Percentiles rank a stretch among this genome's conserved stretches.
These are phyloP conservation scores for Benitochromis conjunctus DNA, from an alignment of 2,113 vertebrate genomes.

Conservation along the genomic window DNA sequence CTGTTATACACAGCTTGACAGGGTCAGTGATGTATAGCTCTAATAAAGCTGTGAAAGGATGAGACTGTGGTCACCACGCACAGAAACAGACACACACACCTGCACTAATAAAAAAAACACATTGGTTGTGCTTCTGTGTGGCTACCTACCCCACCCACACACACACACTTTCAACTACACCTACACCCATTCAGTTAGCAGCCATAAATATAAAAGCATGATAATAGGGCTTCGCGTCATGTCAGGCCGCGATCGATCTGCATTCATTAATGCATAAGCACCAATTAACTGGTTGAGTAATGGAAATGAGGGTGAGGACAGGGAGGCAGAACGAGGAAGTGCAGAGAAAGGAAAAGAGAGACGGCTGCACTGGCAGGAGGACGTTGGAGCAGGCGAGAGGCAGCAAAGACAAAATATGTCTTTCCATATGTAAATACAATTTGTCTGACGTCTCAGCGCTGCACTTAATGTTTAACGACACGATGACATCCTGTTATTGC, in stretches of 20 bases:
- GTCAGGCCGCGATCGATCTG: conserved; percentile 53
- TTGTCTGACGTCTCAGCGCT: conserved; percentile 14
- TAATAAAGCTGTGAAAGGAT: conserved; percentile 49
- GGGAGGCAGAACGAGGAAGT: not conserved
- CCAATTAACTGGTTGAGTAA: conserved; percentile 61
- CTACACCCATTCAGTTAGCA: conserved; percentile 38
- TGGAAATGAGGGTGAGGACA: not conserved
- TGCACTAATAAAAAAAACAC: not conserved
- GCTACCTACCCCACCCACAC: not conserved
- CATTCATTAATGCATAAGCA: conserved; percentile 63
- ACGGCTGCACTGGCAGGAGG: not conserved
- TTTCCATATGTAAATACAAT: conserved; percentile 26
- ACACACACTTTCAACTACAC: not conserved
- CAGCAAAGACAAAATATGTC: not conserved
- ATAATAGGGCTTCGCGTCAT: conserved; percentile 20
- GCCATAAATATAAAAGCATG: conserved; percentile 58
- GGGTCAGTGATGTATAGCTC: conserved; percentile 52
- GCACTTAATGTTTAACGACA: conserved; percentile 53
- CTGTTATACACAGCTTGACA: not conserved
- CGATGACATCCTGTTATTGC: conserved; percentile 50
- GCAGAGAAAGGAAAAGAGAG: not conserved
- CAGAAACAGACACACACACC: not conserved
- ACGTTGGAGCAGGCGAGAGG: not conserved
- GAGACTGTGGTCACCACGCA: not conserved
- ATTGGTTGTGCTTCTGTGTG: not conserved